Evolutionary conservation across 1,140 invertebrate species (phyloP).

Genomic region (Nephotettix cincticeps): DNA sequence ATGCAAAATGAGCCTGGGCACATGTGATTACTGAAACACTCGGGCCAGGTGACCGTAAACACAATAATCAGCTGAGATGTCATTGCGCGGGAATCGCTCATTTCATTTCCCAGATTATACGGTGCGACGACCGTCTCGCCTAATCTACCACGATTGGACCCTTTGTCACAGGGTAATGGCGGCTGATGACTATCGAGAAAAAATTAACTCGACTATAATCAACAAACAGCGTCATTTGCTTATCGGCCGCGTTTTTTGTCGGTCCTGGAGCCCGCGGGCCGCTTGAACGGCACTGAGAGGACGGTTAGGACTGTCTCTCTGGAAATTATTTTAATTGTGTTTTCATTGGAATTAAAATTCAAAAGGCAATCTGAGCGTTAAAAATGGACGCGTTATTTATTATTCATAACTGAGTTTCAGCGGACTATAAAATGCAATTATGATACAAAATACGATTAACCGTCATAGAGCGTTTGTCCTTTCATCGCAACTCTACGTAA

Average conservation of each 20-base stretch:
- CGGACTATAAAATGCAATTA: not conserved
- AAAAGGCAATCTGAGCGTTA: not conserved
- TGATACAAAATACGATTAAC: not conserved
- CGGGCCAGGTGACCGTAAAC: not conserved
- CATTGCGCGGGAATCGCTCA: not conserved
- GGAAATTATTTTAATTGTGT: constrained; percentile 3
- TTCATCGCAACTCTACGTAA: too few species aligned
- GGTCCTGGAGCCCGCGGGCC: too few species aligned
- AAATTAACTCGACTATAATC: not conserved
- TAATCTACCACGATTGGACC: not conserved
- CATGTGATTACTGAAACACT: too few species aligned
- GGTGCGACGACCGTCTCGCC: not conserved
- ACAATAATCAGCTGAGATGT: constrained; percentile 1
- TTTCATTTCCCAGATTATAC: constrained; percentile 9
- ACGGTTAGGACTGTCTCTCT: not conserved
- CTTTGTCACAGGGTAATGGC: not conserved
- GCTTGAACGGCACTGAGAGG: not conserved
- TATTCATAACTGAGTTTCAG: not conserved
- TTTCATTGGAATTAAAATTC: not conserved
- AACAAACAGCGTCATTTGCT: not conserved
- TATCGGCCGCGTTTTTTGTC: not conserved
- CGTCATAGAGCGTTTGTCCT: too few species aligned
- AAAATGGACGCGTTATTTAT: not conserved
- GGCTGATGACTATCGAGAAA: not conserved
- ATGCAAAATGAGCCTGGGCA: not conserved